Base-by-base conservation (phyloP, 2,797 vertebrate genomes). In the Bradypodion pumilum region DNA sequence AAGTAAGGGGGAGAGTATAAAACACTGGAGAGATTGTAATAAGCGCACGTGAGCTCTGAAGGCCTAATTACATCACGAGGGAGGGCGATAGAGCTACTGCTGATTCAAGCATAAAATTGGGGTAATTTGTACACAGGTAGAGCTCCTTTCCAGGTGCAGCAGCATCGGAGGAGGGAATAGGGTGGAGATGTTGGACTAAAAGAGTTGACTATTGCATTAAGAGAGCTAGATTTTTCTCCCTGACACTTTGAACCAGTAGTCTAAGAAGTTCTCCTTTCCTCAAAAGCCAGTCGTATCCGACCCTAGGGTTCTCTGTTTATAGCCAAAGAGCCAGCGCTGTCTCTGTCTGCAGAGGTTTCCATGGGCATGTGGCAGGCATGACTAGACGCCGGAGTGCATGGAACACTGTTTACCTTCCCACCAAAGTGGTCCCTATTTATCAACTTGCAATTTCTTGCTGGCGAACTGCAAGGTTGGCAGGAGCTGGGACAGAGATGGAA, bases 81-180 rank as follows among this genome's bases (percentile, higher is more conserved):
- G 98, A 98, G 97, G 97, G 96, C n/a, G 89, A 94, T 93, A 95
- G 93, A 95, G 97, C 95, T 97, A 97, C 97, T 99, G 98, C 98
- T 99, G 98, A 99, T 98, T 97, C 97, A 97, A 98, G 98, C 98
- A 98, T 97, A 98, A 98, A 97, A 97, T 94, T 95, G 96, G 95
- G 96, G 96, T 99, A 98, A 99, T 99, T 99, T 98, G 97, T 97
- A 98, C 97, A 98, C 97, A 98, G 98, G 97, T 98, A 98, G 97
- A 96, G 95, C 94, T 95, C 95, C 91, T 90, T 95, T 96, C 97
- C 98, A 99, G 98, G 98, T 99, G 98, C 91, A 78, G 91, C 92
- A 94, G 96, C 97, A 97, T 97, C 97, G 97, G 93, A 1, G 7
- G 5, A 27, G 66, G 84, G 91, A 89, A 84, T 32, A 19, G 15